Evolutionary conservation across 1,140 invertebrate species (phyloP), one percentile per base, ranked within the genome.

Genomic region (Drosophila orosa): DNA sequence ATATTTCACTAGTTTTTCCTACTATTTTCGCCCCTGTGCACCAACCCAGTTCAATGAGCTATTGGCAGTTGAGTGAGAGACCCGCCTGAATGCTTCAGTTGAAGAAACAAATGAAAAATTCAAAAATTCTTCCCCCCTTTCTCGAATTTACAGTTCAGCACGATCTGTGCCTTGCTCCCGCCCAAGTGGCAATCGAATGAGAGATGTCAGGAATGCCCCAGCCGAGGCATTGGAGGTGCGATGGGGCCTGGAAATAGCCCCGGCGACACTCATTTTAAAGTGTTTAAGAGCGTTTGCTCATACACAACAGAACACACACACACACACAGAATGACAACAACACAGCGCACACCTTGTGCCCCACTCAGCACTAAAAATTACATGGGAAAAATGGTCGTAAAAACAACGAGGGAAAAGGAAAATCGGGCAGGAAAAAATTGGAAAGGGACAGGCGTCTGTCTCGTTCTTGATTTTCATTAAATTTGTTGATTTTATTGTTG

Each of bases 331-430:
- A 73, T 13, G 44, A 24, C 22, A 24, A 45, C 42, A 45, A 47
- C 80, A 77, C 42, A 42, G 6, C 42, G 29, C 45, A 74, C 82
- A 78, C 78, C 74, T 85, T 85, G 57, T 86, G 63, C 60, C 82
- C 78, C 68, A 75, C 65, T 86, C 82, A 81, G 74, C 82, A 72
- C 74, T 82, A 78, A 81, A 86, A 78, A 85, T 86, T 86, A 85
- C 82, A 86, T 81, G 81, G 74, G 71, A 85, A 85, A 81, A 85
- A 81, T 81, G 68, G 74, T 67, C 82, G 74, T 85, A 86, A 85
- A 85, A 75, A 77, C 65, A 52, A 25, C 57, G 66, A 80, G 55
- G 44, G 10, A 29, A 67, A 68, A 58, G 44, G 27, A 76, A 67
- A 78, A 65, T 39, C 24, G 2, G 13, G 15, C 33, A 54, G 31